Base-by-base conservation (phyloP, 2,888 invertebrate genomes). In the Campoplex capitator region DNA sequence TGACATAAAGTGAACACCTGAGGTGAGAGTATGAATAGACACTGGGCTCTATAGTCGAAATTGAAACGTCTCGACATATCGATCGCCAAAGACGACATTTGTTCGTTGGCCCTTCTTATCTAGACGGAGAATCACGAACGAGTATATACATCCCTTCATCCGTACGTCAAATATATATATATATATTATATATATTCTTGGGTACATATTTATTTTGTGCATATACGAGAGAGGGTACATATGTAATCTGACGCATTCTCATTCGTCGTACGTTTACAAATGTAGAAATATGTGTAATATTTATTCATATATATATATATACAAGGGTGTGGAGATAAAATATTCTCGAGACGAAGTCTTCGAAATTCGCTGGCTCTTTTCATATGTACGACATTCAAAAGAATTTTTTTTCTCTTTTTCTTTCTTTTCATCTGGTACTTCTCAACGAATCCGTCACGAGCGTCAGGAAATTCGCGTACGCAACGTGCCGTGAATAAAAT, bases 401-500 rank as follows among this genome's bases (percentile, higher is more conserved):
- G 70, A 83, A 70, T 45, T 75, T 58, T 73, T 68, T 74, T 56
- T 23, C 23, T 23, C 23, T 23, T 23, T 23, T 23, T 23, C 23
- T 23, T 23, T 23, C 23, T 48, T 65, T 38, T 38, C 38, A 45
- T 58, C 58, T 35, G 23, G 23, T 23, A 71, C 65, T 80, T 62
- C 80, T 56, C 83, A 68, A 68, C 77, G 68, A 84, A 73, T 67
- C 58, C 28, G 65, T 42, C 58, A 35, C 65, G 83, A 68, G 42
- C 74, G 45, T 67, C 74, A 73, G 73, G 35, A 65, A 73, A 81
- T 84, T 81, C 77, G 54, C 80, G 80, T 67, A 77, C 42, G 83
- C 80, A 84, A 81, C 86, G 86, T 84, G 86, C 77, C 58, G 74
- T 70, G 81, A 86, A 86, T 86, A 86, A 84, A 86, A 86, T 86